A percentile compares a stretch with the other conserved stretches of the same genome.
Evolutionary conservation across 2,113 vertebrate genomes (phyloP).

Genomic region (Peucedramus taeniatus): DNA sequence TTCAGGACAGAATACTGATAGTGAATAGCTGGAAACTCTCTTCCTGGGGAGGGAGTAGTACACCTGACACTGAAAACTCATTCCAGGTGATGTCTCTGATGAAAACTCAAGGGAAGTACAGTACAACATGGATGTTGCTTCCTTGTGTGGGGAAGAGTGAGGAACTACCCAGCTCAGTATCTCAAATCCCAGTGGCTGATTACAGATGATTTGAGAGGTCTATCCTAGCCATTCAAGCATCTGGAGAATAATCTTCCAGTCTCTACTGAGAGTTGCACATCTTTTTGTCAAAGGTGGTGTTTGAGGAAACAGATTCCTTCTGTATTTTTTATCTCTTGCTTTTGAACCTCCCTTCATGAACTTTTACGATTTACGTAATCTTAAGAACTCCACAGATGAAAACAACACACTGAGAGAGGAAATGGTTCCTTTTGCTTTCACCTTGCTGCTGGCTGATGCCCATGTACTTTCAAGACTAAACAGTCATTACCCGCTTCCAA

Average conservation of each 20-base stretch:
- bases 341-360: background rate
- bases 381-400: background rate
- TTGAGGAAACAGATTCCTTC: background rate
- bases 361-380: background rate
- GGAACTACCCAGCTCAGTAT: background rate
- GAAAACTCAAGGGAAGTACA: background rate
- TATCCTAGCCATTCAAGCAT: rapidly evolving
- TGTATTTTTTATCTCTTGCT: background rate
- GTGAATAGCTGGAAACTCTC: background rate
- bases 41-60: background rate
- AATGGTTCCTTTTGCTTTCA: background rate
- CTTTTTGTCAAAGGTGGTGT: background rate
- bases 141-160: rapidly evolving
- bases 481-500: background rate
- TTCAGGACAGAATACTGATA: background rate
- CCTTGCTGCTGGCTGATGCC: background rate
- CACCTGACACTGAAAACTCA: background rate
- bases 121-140: background rate
- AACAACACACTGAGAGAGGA: background rate
- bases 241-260: background rate
- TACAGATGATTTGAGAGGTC: background rate
- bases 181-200: background rate
- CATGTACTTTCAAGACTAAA: background rate
- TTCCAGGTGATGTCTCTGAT: background rate
- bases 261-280: background rate